These are phyloP conservation scores for Rafetus swinhoei DNA, from an alignment of 2,113 vertebrate species.

Conservation along the genomic window DNA sequence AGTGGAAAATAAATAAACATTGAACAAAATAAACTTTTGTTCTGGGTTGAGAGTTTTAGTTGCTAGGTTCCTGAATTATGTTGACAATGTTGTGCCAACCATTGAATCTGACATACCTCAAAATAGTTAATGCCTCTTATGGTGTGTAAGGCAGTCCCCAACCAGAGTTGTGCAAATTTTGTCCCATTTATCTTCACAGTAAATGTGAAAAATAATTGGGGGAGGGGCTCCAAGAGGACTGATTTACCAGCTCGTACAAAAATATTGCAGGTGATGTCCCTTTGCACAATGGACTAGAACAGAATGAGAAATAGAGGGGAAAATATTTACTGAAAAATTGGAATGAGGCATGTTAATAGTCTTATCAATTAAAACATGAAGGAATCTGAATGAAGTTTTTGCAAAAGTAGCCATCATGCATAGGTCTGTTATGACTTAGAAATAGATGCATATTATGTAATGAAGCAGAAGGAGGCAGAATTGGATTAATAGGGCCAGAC, in stretches of 20 bases:
- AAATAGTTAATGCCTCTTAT: background rate
- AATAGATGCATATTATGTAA: background rate
- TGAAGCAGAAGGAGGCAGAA: background rate
- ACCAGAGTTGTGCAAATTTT: background rate
- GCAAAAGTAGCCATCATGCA: background rate
- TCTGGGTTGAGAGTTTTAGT: constrained; percentile 15
- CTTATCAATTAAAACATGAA: background rate
- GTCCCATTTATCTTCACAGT: background rate
- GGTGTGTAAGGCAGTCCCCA: background rate
- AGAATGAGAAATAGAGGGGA: constrained; percentile 12
- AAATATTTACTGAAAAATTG: constrained; percentile 34
- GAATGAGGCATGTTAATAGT: background rate
- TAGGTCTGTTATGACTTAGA: background rate
- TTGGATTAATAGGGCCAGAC: constrained; percentile 18
- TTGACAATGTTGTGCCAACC: background rate
- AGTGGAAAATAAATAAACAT: background rate
- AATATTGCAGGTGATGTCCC: background rate
- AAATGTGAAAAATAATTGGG: background rate
- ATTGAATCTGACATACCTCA: background rate
- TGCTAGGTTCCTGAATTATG: rapidly evolving
- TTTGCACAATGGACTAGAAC: background rate
- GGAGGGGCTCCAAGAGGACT: background rate
- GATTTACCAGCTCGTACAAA: background rate
- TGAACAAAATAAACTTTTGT: background rate
- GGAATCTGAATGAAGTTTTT: background rate